These are phyloP conservation scores for Lasiurus cinereus DNA, from an alignment of 2,113 vertebrate genomes.

Conservation along the genomic window DNA sequence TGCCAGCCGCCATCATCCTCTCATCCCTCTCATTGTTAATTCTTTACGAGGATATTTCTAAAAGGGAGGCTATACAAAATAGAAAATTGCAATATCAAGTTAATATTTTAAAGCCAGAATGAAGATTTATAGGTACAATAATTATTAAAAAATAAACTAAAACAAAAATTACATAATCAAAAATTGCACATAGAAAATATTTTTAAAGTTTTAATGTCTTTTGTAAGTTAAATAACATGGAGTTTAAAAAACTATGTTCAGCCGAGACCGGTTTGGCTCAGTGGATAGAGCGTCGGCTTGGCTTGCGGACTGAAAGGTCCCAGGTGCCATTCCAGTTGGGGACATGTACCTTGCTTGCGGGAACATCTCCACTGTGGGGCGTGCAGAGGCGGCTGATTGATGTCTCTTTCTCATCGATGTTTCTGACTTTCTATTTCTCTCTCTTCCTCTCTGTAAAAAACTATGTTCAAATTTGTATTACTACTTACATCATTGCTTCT, in stretches of 20 bases:
- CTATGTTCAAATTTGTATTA: neutral
- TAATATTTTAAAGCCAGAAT: conserved; percentile 36
- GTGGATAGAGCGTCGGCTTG: too few species aligned
- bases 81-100: neutral
- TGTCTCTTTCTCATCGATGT: too few species aligned
- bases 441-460: neutral
- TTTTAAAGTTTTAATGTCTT: neutral
- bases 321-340: too few species aligned
- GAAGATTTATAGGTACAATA: conserved; percentile 52
- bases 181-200: neutral
- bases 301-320: too few species aligned
- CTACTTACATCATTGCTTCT: neutral
- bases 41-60: neutral
- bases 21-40: neutral
- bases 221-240: neutral
- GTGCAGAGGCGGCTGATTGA: too few species aligned
- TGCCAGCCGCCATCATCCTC: too few species aligned
- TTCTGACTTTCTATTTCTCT: too few species aligned
- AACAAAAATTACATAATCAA: neutral
- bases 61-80: neutral
- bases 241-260: neutral
- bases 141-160: neutral
- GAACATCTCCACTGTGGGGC: too few species aligned
- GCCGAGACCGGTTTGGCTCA: too few species aligned
- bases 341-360: too few species aligned